Percentiles rank a stretch among this genome's conserved stretches.
Conservation (phyloP, 2,888 invertebrate genomes). For the Eudasyphora cyanicolor region DNA sequence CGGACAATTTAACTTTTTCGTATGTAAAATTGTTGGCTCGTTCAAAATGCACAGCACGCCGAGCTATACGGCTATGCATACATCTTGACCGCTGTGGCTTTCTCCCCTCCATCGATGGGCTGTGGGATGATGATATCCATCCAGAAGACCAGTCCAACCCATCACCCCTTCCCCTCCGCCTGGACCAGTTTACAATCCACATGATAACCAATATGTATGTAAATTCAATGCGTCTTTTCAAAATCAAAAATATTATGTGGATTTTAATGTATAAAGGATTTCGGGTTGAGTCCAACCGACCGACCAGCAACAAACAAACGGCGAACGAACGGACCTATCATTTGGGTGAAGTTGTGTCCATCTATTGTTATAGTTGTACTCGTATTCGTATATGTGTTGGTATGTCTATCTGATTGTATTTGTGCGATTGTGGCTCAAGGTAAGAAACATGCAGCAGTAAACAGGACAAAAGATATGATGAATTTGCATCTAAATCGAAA, state of each 20-base stretch:
- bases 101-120: slow-evolving; percentile 27
- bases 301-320: neutral
- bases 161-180: neutral
- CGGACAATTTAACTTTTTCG: slow-evolving; percentile 68
- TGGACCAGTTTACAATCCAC: neutral
- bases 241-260: slow-evolving; percentile 65
- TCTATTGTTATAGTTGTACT: slow-evolving; percentile 9
- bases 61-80: slow-evolving; percentile 9
- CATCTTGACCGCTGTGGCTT: slow-evolving; percentile 52
- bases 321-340: too few relatives aligned
- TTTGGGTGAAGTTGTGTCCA: neutral
- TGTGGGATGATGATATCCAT: neutral
- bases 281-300: slow-evolving; percentile 1
- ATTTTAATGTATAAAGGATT: slow-evolving; percentile 64
- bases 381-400: slow-evolving; percentile 2
- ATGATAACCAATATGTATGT: slow-evolving; percentile 62
- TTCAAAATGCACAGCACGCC: slow-evolving; percentile 58
- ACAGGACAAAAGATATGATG: slow-evolving; percentile 72
- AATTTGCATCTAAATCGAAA: slow-evolving; percentile 80
- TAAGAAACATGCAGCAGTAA: slow-evolving; percentile 51
- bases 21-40: slow-evolving; percentile 64
- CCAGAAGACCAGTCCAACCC: slow-evolving; percentile 21
- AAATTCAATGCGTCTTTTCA: slow-evolving; percentile 65
- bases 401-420: neutral
- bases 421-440: slow-evolving; percentile 44